phyloP scores from a whole-genome alignment of 2,797 vertebrate species.

The Mormyrus hasselquistii region DNA sequence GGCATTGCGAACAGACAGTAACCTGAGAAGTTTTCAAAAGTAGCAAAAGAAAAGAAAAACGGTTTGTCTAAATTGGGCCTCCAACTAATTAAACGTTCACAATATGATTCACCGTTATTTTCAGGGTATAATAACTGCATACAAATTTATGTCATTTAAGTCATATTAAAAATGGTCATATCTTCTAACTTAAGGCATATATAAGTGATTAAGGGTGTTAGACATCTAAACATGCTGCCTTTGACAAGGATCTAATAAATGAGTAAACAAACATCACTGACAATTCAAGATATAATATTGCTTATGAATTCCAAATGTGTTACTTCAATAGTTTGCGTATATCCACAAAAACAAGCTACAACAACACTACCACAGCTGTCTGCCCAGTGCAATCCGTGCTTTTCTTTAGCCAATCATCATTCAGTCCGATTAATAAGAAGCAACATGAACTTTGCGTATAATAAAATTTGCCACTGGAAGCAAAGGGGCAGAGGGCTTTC shows the following conservation, averaged over 20 bases:
- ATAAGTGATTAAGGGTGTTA: not conserved
- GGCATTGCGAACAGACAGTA: not conserved
- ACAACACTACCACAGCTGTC: conserved; percentile 11
- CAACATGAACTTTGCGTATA: not conserved
- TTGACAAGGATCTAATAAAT: not conserved
- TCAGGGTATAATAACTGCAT: not conserved
- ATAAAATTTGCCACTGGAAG: not conserved
- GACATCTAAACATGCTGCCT: conserved; percentile 7
- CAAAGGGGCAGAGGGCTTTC: not conserved
- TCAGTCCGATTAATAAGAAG: not conserved
- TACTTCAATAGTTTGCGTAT: conserved; percentile 6
- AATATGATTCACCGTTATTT: not conserved
- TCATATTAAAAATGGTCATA: conserved; percentile 15
- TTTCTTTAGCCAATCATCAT: not conserved
- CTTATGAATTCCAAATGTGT: conserved; percentile 11
- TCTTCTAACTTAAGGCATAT: conserved; percentile 7
- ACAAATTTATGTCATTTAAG: not conserved
- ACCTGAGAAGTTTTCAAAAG: conserved; percentile 1
- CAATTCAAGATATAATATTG: conserved; percentile 3
- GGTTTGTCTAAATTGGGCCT: not conserved
- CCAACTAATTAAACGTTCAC: not conserved
- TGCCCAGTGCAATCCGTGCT: not conserved
- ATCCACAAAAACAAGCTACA: conserved; percentile 3
- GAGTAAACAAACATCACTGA: not conserved
- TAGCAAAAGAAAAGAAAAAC: not conserved